phyloP scores from a whole-genome alignment of 30 jellyfish, hydroid and myxozoan species.

The Chrysaora quinquecirrha region DNA sequence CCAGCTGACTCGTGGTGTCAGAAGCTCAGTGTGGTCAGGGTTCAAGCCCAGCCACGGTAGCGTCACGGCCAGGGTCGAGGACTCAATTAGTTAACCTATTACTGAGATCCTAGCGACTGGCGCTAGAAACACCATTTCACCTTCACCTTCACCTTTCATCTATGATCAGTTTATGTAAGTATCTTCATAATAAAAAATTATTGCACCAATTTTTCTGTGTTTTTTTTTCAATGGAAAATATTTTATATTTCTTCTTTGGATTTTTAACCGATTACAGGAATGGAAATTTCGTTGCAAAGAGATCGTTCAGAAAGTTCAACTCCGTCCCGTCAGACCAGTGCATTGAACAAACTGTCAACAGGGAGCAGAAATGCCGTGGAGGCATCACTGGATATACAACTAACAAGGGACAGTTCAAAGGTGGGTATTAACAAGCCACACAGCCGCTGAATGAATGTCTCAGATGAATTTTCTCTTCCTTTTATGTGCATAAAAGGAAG shows the following conservation, averaged over 20 bases:
- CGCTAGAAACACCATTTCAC: too few relatives aligned
- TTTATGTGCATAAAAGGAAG: slow-evolving; percentile 13
- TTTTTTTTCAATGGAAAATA: background rate
- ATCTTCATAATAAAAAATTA: background rate
- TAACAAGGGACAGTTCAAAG: slow-evolving; percentile 66
- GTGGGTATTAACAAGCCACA: slow-evolving; percentile 72
- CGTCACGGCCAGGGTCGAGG: too few relatives aligned
- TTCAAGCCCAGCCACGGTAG: too few relatives aligned
- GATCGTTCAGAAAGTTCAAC: slow-evolving; percentile 12
- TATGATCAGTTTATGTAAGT: slow-evolving; percentile 15
- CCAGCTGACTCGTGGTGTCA: too few relatives aligned
- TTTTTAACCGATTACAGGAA: slow-evolving; percentile 8
- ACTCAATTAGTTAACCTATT: too few relatives aligned
- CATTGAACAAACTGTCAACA: slow-evolving; percentile 56
- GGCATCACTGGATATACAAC: slow-evolving; percentile 59
- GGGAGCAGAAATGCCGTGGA: slow-evolving; percentile 64
- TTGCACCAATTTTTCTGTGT: background rate
- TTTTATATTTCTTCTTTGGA: background rate
- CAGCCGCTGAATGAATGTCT: slow-evolving; percentile 25
- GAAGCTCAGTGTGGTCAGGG: too few relatives aligned
- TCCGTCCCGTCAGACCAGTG: slow-evolving; percentile 54
- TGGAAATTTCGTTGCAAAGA: slow-evolving; percentile 21
- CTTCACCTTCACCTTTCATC: too few relatives aligned
- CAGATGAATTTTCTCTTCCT: slow-evolving; percentile 24
- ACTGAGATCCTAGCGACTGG: too few relatives aligned